These are phyloP conservation scores for Dromius quadrimaculatus DNA, from an alignment of 2,888 invertebrate genomes.

Conservation along the genomic window DNA sequence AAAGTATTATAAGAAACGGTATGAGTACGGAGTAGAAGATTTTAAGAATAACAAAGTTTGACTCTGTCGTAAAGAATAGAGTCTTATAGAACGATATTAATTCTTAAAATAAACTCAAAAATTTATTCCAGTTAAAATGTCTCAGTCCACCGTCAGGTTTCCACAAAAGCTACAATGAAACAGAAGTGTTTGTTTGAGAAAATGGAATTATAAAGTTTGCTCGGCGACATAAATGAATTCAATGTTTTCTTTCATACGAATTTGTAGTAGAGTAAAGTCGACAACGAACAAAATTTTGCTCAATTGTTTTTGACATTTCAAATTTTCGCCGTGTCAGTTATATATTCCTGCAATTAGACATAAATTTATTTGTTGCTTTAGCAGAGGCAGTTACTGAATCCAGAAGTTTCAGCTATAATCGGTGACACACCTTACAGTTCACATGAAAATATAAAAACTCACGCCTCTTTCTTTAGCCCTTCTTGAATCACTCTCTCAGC, in stretches of 20 bases:
- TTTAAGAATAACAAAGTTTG: slow-evolving; percentile 24
- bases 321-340: slow-evolving; percentile 23
- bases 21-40: slow-evolving; percentile 3
- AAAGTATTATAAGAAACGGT: slow-evolving; percentile 32
- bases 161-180: slow-evolving; percentile 48
- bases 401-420: too few relatives aligned
- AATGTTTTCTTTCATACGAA: slow-evolving; percentile 34
- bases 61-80: slow-evolving; percentile 41
- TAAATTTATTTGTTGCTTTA: slow-evolving; percentile 7
- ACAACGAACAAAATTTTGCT: slow-evolving; percentile 19
- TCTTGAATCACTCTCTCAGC: too few relatives aligned
- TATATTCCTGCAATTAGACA: slow-evolving; percentile 17
- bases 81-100: slow-evolving; percentile 41
- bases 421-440: too few relatives aligned
- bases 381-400: too few relatives aligned
- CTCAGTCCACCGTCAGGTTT: slow-evolving; percentile 39
- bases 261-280: slow-evolving; percentile 33
- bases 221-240: slow-evolving; percentile 45
- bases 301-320: slow-evolving; percentile 31
- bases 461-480: too few relatives aligned
- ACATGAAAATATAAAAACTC: too few relatives aligned
- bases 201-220: slow-evolving; percentile 49
- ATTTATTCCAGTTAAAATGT: slow-evolving; percentile 29
- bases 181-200: slow-evolving; percentile 47
- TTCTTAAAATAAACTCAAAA: slow-evolving; percentile 50